Evolutionary conservation across 2,113 vertebrate species (phyloP), one percentile per base, ranked within the genome.

Genomic region (Atractosteus spatula): DNA sequence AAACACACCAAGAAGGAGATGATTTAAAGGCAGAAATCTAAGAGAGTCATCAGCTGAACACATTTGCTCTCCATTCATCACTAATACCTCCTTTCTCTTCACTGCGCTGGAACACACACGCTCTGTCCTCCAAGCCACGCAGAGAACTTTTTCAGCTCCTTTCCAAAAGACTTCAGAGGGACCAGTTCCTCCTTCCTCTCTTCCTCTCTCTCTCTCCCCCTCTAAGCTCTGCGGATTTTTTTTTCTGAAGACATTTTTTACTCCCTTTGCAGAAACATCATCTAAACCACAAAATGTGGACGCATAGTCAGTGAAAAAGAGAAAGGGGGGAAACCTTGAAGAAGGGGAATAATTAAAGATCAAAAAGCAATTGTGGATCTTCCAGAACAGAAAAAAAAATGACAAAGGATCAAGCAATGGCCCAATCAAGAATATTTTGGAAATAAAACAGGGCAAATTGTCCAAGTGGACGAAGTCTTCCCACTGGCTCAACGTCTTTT

Each of bases 231-330:
- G 17, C 47, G 17, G n/a, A 29, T 47, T 2, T 51, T 62, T 61
- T 3, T 10, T 51, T 54, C 66, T 51, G 7, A 41, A 3, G 7
- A 11, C 47, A 16, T 16, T 68, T 45, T 55, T 29, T 63, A n/a
- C 1, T 29, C 7, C 62, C 16, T 63, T 63, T 17, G 16, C 7
- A 14, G 41, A 17, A 63, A 17, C n/a, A 63, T 29, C 7, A 17
- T 29, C 17, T 29, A 29, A 29, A 29, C 17, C 17, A 29, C 17
- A 29, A 29, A 29, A 29, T 1, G 17, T 6, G 59, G 0, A 62
- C 29, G 71, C 69, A 64, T 59, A 74, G 72, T 75, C 75, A 71
- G 71, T 65, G 74, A 76, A n/a, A 75, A 83, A 79, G 55, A 73
- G 66, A 66, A 51, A 57, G 75, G 68, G 76, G 55, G 45, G 10